Percentiles rank a stretch among this genome's conserved stretches.
Conservation (phyloP, 1,140 invertebrate genomes). For the Nilaparvata lugens region DNA sequence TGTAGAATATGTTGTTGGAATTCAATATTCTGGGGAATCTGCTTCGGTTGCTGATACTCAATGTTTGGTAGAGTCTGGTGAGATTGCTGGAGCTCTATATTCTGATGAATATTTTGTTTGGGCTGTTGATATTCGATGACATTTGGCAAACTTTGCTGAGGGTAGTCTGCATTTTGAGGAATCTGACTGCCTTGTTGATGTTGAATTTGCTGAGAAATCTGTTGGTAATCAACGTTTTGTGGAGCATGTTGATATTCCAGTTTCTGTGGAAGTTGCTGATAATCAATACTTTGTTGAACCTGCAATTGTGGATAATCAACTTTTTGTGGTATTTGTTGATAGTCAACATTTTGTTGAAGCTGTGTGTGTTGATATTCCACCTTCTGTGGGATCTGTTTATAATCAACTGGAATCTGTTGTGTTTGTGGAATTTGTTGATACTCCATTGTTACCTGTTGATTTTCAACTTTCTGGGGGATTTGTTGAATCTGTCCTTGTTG, state of each 20-base stretch:
- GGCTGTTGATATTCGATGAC: conserved; percentile 10
- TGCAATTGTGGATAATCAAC: too few species aligned
- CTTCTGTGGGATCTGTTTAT: conserved; percentile 19
- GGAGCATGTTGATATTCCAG: too few species aligned
- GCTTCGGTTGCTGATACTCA: conserved; percentile 4
- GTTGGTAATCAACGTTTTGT: not conserved
- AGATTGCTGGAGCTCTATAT: conserved; percentile 5
- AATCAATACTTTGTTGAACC: too few species aligned
- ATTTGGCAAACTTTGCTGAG: too few species aligned
- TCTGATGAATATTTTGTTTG: conserved; percentile 18
- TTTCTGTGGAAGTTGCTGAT: too few species aligned
- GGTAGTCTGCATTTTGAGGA: too few species aligned
- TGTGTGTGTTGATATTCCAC: too few species aligned
- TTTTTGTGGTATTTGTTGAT: too few species aligned
- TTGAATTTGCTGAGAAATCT: conserved; percentile 13
- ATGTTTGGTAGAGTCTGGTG: not conserved
- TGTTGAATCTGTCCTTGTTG: conserved; percentile 13
- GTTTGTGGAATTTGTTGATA: conserved; percentile 15
- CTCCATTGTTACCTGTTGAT: not conserved
- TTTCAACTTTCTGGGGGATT: not conserved
- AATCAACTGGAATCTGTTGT: conserved; percentile 18
- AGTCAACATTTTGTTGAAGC: too few species aligned
- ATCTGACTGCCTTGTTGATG: conserved; percentile 7
- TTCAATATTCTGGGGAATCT: conserved; percentile 13
- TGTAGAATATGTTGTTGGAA: conserved; percentile 9